Evolutionary conservation across 92 coral and sea anemone genomes (phyloP), one percentile per base, ranked within the genome.

Genomic region (Meandrina meandrites): DNA sequence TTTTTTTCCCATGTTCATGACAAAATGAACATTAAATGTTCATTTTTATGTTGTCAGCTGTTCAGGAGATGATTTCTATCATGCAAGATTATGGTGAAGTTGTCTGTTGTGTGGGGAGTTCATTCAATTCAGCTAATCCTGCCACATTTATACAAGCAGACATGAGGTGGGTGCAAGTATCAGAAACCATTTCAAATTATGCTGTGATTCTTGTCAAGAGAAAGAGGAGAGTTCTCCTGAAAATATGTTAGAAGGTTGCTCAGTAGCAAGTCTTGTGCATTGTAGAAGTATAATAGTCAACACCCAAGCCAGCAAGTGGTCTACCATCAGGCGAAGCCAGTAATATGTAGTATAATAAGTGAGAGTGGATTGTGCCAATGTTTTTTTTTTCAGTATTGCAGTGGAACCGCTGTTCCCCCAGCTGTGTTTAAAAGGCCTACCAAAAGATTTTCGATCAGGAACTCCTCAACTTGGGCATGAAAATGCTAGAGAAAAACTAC

Each of bases 51-150:
- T 40, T 81, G 86, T 35, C 82, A 97, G 99, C 98, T 60, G 89
- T 96, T 37, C 93, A 93, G 69, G 99, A 97, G 77, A 97, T 97
- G 99, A 94, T 97, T 62, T 89, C 93, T 15, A 94, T 97, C 16
- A 97, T 97, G 99, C 99, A 97, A 80, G 99, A 97, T 78, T 87
- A 93, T 85, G 99, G 99, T 16, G 99, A 97, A 57, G 97, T 95
- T 50, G 99, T 97, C 3, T 95, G 98, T 79, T 95, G 99, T 88
- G 96, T 91, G 67, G 99, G 99, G 5, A 97, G 99, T 76, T 95
- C 99, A 40, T 93, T 97, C 54, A 95, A 95, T 89, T 89, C 93
- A 34, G 89, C 84, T 66, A 97, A 97, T 73, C 90, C 95, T n/a
- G 95, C 92, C 34, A 94, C 93, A 56, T 97, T 97, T 76, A 78